Base-by-base conservation (phyloP, 2,888 invertebrate species). In the Cepaea hortensis region DNA sequence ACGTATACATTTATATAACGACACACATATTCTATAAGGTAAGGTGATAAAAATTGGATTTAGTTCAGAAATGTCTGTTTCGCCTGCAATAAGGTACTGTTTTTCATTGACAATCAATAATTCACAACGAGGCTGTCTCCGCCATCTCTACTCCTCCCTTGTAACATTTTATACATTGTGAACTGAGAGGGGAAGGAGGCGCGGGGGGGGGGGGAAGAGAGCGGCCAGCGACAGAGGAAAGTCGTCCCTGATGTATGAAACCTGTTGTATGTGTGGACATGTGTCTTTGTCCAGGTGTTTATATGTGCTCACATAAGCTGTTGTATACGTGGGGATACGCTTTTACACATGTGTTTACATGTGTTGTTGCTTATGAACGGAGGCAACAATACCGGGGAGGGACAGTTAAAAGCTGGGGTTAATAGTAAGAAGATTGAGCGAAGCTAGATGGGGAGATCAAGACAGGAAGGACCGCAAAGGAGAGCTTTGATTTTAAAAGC, bases 401-500 rank as follows among this genome's bases (percentile, higher is more conserved):
- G 18, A 48, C 9, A 50, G 3, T 11, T 20, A 61, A 73, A 75
- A 18, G 35, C 20, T 13, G 15, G 20, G 48, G 50, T 5, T 50
- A 76, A 61, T 55, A 35, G 9, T 46, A 23, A 18, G 62, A 46
- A 50, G 4, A 50, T 3, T 79, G 23, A 61, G 18, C 79, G 7
- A 79, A 50, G 15, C 62, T 35, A 62, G 79, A n/a, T 9, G 84
- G n/a, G 18, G 15, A 15, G 75, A 61, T 23, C 61, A 18, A 79
- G 77, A 55, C 77, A 20, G 79, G 62, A 62, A 79, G 55, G 11
- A 55, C 55, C 55, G 55, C 55, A 55, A 55, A 55, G 55, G 55
- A 55, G 55, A 55, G 62, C 75, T 76, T 65, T 84, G 84, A 75
- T 84, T 76, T 84, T 84, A 84, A 84, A 84, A 84, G 84, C 73